These are phyloP conservation scores for Nemotelus pantherinus DNA, from an alignment of 2,888 invertebrate genomes.

Conservation along the genomic window DNA sequence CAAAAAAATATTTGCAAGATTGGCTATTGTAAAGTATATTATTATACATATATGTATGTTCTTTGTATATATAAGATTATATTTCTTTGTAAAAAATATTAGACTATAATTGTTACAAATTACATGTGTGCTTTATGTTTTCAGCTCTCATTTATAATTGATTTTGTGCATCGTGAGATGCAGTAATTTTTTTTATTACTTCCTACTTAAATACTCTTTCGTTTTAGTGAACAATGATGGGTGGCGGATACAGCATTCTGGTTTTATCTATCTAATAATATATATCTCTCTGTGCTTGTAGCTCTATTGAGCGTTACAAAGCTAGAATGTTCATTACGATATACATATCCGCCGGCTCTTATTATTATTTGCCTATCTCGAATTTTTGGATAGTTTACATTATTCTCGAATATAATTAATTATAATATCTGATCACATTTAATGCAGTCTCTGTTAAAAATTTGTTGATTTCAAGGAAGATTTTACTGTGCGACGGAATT, in stretches of 20 bases:
- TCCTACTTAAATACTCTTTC: constrained; percentile 30
- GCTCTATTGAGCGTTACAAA: neutral
- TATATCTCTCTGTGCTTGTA: constrained; percentile 37
- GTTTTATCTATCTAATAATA: constrained; percentile 40
- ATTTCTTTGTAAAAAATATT: constrained; percentile 50
- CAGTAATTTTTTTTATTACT: constrained; percentile 22
- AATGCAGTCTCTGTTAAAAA: constrained; percentile 62
- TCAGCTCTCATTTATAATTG: constrained; percentile 21
- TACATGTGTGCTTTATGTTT: constrained; percentile 46
- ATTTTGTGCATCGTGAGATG: constrained; percentile 4
- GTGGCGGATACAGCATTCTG: constrained; percentile 46
- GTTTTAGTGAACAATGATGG: constrained; percentile 49
- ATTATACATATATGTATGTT: constrained; percentile 46
- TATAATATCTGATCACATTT: constrained; percentile 66
- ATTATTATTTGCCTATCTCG: constrained; percentile 43
- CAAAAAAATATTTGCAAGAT: constrained; percentile 53
- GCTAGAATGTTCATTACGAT: constrained; percentile 32
- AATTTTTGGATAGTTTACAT: constrained; percentile 42
- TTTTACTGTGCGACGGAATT: constrained; percentile 21
- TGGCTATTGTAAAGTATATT: constrained; percentile 58
- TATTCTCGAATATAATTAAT: constrained; percentile 52
- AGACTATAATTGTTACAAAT: constrained; percentile 48
- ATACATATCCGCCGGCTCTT: constrained; percentile 41
- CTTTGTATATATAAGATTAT: constrained; percentile 51
- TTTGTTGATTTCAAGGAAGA: constrained; percentile 37